phyloP scores from a whole-genome alignment of 2,888 invertebrate species.

The Bugulina stolonifera region DNA sequence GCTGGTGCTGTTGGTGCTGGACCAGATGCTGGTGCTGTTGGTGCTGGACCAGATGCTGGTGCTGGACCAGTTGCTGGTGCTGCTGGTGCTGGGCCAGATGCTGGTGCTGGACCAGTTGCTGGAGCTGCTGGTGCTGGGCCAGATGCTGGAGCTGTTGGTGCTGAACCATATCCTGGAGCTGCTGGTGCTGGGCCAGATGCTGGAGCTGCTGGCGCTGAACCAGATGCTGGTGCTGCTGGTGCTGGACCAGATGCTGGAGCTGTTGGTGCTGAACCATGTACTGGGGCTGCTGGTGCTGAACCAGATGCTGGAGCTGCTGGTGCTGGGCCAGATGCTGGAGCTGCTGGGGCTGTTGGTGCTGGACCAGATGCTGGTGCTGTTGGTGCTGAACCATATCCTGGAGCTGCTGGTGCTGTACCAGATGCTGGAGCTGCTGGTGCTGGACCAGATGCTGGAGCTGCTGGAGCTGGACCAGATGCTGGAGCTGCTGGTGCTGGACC shows the following conservation, averaged over 20 bases:
- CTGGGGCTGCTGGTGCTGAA: neutral
- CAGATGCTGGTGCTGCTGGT: neutral
- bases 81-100: too few relatives aligned
- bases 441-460: too few relatives aligned
- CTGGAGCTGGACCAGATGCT: neutral
- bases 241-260: neutral
- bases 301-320: neutral
- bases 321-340: neutral
- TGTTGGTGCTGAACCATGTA: neutral
- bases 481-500: neutral
- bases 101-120: too few relatives aligned
- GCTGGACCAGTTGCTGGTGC: too few relatives aligned
- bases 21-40: too few relatives aligned
- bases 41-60: too few relatives aligned
- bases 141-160: neutral
- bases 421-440: neutral
- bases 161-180: neutral
- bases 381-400: neutral
- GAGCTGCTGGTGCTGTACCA: neutral
- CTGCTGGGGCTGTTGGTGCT: neutral
- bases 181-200: neutral
- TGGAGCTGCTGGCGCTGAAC: neutral
- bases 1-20: too few relatives aligned
- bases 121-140: neutral
- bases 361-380: neutral